Percentiles rank a stretch among this genome's conserved stretches.
phyloP scores from a whole-genome alignment of 2,113 vertebrate genomes.

The Gobiocypris rarus region DNA sequence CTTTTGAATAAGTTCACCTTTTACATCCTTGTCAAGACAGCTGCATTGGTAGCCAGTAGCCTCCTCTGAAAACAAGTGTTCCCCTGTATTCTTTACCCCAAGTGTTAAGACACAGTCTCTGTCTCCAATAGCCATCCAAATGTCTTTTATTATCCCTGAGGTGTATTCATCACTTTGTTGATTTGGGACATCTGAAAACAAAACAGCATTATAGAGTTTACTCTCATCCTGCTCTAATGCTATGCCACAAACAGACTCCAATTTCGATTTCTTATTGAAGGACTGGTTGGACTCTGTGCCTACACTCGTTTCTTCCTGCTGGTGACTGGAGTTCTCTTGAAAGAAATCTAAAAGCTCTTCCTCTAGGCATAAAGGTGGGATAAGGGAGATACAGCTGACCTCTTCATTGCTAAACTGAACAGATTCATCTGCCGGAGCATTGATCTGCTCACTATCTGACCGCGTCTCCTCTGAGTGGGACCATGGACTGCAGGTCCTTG shows the following conservation, averaged over 20 bases:
- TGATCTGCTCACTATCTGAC: conserved; percentile 93
- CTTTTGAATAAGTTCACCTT: conserved; percentile 77
- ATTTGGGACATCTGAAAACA: conserved; percentile 81
- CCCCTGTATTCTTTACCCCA: conserved; percentile 80
- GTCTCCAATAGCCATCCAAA: conserved; percentile 92
- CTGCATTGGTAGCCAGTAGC: conserved; percentile 83
- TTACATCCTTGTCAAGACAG: conserved; percentile 83
- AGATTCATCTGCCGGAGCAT: conserved; percentile 85
- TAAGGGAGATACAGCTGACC: conserved; percentile 87
- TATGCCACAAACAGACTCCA: conserved; percentile 98
- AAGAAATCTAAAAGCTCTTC: conserved; percentile 94
- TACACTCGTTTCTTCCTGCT: conserved; percentile 79
- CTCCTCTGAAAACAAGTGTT: conserved; percentile 84
- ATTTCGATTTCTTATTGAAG: conserved; percentile 93
- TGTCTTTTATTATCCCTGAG: conserved; percentile 97
- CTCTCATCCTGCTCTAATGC: conserved; percentile 88
- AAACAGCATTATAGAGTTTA: conserved; percentile 83
- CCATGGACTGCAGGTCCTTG: conserved; percentile 98
- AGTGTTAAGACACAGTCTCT: conserved; percentile 73
- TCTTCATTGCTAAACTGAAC: conserved; percentile 87
- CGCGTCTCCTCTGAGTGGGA: conserved; percentile 98
- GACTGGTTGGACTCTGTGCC: conserved; percentile 82
- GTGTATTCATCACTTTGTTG: conserved; percentile 87
- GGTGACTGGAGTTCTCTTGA: conserved; percentile 83
- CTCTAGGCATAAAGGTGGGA: conserved; percentile 89